Conservation (phyloP, 1,140 invertebrate species). For the Drosophila eugracilis region DNA sequence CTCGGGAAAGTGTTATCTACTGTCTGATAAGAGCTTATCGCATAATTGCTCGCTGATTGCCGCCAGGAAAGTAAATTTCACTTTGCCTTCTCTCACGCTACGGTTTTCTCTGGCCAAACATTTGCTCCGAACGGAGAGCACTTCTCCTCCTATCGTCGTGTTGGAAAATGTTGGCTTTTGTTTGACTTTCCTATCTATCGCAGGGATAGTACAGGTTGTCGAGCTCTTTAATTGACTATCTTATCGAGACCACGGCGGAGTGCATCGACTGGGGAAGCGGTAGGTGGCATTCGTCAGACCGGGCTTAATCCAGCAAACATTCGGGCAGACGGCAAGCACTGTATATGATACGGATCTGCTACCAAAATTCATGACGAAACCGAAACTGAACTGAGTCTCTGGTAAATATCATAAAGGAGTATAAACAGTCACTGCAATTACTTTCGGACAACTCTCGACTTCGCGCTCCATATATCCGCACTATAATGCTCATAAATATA, state of each 20-base stretch:
- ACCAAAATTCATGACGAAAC: constrained; percentile 26
- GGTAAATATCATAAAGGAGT: constrained; percentile 13
- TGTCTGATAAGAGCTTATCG: constrained; percentile 72
- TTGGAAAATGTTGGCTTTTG: constrained; percentile 19
- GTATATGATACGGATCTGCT: no score
- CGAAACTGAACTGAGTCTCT: neutral
- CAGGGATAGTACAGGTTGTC: constrained; percentile 46
- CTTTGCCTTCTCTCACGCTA: constrained; percentile 11
- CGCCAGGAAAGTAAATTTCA: constrained; percentile 61
- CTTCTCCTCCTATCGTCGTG: constrained; percentile 23
- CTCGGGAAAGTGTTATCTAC: constrained; percentile 51
- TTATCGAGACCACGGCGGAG: constrained; percentile 30
- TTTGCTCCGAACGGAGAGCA: constrained; percentile 16
- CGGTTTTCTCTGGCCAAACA: constrained; percentile 42
- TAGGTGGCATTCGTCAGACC: constrained; percentile 3
- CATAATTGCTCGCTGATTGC: constrained; percentile 76
- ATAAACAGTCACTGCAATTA: constrained; percentile 29
- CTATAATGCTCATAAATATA: constrained; percentile 85
- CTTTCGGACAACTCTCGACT: constrained; percentile 46
- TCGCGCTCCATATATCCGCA: constrained; percentile 81
- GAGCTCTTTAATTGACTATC: constrained; percentile 51
- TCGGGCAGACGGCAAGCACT: neutral
- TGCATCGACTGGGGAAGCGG: neutral
- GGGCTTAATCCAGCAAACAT: constrained; percentile 11
- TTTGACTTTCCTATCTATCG: constrained; percentile 34